Evolutionary conservation across 2,113 vertebrate genomes (phyloP), one percentile per base, ranked within the genome.

Genomic region (Xenopus tropicalis): DNA sequence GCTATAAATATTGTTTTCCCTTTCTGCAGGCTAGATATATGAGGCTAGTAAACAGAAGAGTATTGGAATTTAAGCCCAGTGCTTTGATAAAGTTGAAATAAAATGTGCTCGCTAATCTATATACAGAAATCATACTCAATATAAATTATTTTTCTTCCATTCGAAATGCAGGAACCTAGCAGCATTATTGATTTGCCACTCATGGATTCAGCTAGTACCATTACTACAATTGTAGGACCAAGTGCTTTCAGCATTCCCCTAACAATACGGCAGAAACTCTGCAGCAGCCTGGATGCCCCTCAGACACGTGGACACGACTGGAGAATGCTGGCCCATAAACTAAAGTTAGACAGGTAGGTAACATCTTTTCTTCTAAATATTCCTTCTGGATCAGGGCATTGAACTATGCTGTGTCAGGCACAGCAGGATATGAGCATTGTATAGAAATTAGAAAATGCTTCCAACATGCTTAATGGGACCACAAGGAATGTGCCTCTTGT

Each of bases 221-320:
- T 96, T 85, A 98, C 96, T 24, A 92, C 95, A 4, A 88, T 98
- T 74, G 88, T 93, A 14, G 97, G 97, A 11, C 97, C 95, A 17
- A 90, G 92, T 0, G 95, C 97, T 10, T 99, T 99, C 86, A 95
- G 96, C 78, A 98, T 99, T 71, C 97, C 97, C 0, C 89, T 94
- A n/a, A 95, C 96, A 0, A 98, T 99, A 81, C 85, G 97, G 63
- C 97, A 99, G 88, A 99, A 99, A 87, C 91, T 98, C 72, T 98
- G 97, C 64, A 96, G 94, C 83, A 99, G 97, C 82, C 90, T 99
- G 83, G 97, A 99, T 0, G 96, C 97, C 0, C 97, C 97, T 0
- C 96, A 98, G 87, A 97, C 93, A 11, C 87, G 97, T 61, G 97
- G 97, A 72, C 98, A 98, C 0, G 97, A 99, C 92, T 99, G 97